Evolutionary conservation across 1,140 invertebrate genomes (phyloP).

Genomic region (Apolygus lucorum): DNA sequence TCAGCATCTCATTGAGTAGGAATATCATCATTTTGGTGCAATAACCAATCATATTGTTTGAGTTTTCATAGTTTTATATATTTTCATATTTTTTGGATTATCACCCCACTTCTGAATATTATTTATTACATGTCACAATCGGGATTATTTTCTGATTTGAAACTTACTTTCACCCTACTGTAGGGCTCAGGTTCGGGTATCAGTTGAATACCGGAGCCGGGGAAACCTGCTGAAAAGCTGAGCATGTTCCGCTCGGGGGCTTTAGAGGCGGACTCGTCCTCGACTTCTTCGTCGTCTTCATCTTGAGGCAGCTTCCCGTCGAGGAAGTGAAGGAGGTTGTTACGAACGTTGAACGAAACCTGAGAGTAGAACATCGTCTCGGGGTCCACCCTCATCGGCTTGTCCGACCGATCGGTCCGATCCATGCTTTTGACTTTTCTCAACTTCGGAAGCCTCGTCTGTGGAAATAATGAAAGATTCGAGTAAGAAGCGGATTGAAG

Average conservation of each 20-base stretch:
- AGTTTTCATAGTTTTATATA: no score
- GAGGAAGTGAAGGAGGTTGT: constrained; percentile 53
- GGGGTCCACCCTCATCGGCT: constrained; percentile 18
- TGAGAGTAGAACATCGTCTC: constrained; percentile 45
- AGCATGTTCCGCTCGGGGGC: constrained; percentile 16
- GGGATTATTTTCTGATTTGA: no score
- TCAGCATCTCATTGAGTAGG: no score
- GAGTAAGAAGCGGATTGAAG: neutral
- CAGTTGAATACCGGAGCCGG: constrained; percentile 5
- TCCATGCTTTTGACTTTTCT: constrained; percentile 5
- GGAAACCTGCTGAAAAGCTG: constrained; percentile 28
- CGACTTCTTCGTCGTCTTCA: neutral
- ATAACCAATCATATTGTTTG: no score
- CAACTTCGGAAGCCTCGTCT: constrained; percentile 14
- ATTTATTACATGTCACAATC: no score
- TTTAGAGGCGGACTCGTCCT: neutral
- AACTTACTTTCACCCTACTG: neutral
- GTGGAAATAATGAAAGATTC: neutral
- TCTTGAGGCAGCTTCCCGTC: constrained; percentile 45
- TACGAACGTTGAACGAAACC: constrained; percentile 52
- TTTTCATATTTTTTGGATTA: no score
- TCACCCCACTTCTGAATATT: no score
- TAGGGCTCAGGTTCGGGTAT: constrained; percentile 6
- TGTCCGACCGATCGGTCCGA: constrained; percentile 5
- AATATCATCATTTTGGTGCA: no score